Conservation (phyloP, 2,113 vertebrate species). For the Halichoeres trimaculatus region DNA sequence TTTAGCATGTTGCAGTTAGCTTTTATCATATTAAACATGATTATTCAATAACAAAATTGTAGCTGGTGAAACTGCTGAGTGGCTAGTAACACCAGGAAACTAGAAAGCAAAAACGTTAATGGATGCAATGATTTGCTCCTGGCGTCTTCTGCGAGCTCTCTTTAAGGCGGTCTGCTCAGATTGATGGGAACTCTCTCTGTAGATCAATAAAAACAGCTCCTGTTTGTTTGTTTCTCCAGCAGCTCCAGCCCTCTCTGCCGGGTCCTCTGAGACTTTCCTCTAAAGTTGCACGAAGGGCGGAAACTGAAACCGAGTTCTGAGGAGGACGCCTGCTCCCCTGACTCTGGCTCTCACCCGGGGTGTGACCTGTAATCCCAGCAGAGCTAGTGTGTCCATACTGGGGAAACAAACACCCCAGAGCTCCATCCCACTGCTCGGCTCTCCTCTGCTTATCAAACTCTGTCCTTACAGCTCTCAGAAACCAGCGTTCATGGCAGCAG, state of each 20-base stretch:
- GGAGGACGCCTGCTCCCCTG: slow-evolving; percentile 56
- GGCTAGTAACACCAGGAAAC: no score
- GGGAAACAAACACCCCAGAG: slow-evolving; percentile 73
- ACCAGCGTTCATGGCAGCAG: not conserved
- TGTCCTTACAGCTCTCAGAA: not conserved
- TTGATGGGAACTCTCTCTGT: slow-evolving; percentile 43
- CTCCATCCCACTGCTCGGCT: slow-evolving; percentile 50
- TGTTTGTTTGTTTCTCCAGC: slow-evolving; percentile 69
- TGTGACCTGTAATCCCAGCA: slow-evolving; percentile 80
- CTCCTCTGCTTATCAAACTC: slow-evolving; percentile 1
- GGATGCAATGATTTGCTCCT: no score
- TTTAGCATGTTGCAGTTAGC: no score
- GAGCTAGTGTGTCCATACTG: slow-evolving; percentile 69
- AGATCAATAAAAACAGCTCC: slow-evolving; percentile 47
- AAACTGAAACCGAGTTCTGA: slow-evolving; percentile 72
- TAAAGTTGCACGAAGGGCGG: slow-evolving; percentile 56
- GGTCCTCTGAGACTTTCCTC: slow-evolving; percentile 58
- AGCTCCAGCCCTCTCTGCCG: slow-evolving; percentile 44
- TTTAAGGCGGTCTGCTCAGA: slow-evolving; percentile 27
- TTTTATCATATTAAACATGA: no score
- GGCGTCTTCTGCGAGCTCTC: not conserved
- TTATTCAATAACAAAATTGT: no score
- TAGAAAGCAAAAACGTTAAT: no score
- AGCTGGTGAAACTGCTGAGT: no score
- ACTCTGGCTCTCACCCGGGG: slow-evolving; percentile 77